These are phyloP conservation scores for Octonoba sinensis DNA, from an alignment of 2,888 invertebrate species.

Conservation along the genomic window DNA sequence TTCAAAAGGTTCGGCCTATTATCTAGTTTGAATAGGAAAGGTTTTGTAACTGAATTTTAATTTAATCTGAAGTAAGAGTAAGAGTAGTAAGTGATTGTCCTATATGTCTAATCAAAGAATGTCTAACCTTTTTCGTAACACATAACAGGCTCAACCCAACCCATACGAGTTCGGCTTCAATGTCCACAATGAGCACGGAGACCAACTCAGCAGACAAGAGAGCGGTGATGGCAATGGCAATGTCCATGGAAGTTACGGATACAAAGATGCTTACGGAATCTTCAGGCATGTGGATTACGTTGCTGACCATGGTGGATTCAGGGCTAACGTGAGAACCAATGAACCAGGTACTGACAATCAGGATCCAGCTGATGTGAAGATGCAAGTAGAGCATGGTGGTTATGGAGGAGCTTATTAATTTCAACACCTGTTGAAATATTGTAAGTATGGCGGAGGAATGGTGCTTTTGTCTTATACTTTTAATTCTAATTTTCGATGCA, in stretches of 20 bases:
- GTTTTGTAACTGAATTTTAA: too few relatives aligned
- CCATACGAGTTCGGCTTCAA: constrained; percentile 56
- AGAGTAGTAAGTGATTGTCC: too few relatives aligned
- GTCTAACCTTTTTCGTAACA: too few relatives aligned
- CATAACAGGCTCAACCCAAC: constrained; percentile 34
- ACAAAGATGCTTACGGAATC: constrained; percentile 57
- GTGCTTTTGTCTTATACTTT: too few relatives aligned
- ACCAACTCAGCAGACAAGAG: constrained; percentile 41
- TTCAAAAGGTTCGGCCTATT: too few relatives aligned
- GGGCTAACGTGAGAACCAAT: constrained; percentile 60
- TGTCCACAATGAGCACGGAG: constrained; percentile 51
- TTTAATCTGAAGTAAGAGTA: too few relatives aligned
- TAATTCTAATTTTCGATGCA: too few relatives aligned
- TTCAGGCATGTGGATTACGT: constrained; percentile 62
- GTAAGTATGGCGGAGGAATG: not conserved
- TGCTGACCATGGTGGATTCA: constrained; percentile 55
- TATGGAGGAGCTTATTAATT: constrained; percentile 23
- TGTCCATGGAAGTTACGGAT: constrained; percentile 52
- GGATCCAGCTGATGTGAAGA: constrained; percentile 50
- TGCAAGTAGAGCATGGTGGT: constrained; percentile 46
- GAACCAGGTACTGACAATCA: constrained; percentile 53
- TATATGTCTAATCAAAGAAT: too few relatives aligned
- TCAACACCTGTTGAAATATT: constrained; percentile 4
- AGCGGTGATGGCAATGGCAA: constrained; percentile 51
- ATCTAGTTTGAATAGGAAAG: too few relatives aligned